Base-by-base conservation (phyloP, 2,113 vertebrate species). In the Rafetus swinhoei region DNA sequence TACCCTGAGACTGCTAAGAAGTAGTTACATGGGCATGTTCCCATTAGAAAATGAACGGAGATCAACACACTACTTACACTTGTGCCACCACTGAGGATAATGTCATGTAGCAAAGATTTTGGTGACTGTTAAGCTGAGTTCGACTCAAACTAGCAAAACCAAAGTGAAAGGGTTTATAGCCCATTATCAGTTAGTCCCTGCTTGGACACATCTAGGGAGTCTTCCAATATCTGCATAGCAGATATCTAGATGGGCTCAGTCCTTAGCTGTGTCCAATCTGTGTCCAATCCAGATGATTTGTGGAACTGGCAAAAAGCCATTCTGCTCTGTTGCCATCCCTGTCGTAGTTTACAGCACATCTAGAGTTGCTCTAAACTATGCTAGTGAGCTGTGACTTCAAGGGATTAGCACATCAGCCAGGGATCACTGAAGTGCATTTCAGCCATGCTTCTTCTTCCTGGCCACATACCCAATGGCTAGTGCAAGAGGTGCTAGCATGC, bases 1-100 rank as follows among this genome's bases (percentile, higher is more conserved):
- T 45, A 45, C 45, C 45, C 52, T 87, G 45, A 80, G 76, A 93
- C 24, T 19, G 22, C 19, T 0, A 0, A 32, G 77, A 89, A 83
- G 88, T 91, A 82, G 11, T 19, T 27, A 24, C 55, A 45, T 45
- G 86, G 29, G 22, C 54, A 85, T 35, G 79, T 82, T 19, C 25
- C 59, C 83, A 4, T 79, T 60, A 86, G 77, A 50, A 57, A 93
- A 94, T 88, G 45, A 94, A 65, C 16, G 19, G 32, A 87, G 54
- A 56, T 53, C 56, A 92, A 32, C 13, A 84, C 62, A 55, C 35
- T 32, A 50, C 88, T 56, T 18, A 4, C 29, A 81, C 29, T 84
- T 21, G 87, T 35, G n/a, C 32, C n/a, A 72, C 9, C 16, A 72
- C 65, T 72, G 65, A 72, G 16, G 16, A 35, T 10, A 18, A 35